A percentile compares a stretch with the other conserved stretches of the same genome.
phyloP scores from a whole-genome alignment of 2,888 invertebrate species.

The Leucophenga montana region DNA sequence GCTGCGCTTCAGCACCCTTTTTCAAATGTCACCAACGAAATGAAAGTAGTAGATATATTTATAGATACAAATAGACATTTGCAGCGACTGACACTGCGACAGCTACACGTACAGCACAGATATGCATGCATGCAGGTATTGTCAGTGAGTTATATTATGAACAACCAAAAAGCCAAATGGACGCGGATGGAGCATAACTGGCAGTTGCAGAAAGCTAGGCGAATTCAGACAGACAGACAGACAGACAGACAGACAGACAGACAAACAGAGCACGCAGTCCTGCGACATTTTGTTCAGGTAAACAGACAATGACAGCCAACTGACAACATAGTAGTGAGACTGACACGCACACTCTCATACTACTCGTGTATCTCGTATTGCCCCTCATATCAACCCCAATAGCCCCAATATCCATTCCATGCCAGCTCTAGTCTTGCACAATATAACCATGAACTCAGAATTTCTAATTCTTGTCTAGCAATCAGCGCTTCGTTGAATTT shows the following conservation, averaged over 20 bases:
- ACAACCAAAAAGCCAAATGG: neutral
- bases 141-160: too few relatives aligned
- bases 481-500: too few relatives aligned
- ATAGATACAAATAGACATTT: constrained; percentile 5
- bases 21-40: constrained; percentile 3
- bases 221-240: too few relatives aligned
- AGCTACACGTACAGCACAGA: constrained; percentile 7
- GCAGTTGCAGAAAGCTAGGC: neutral
- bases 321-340: constrained; percentile 21
- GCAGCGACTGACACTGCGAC: neutral
- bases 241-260: neutral
- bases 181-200: neutral
- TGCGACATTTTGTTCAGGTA: neutral
- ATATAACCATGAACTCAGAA: neutral
- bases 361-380: too few relatives aligned
- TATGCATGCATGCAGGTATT: constrained; percentile 18
- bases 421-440: neutral
- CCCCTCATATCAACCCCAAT: too few relatives aligned
- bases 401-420: neutral
- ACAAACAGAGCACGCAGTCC: neutral
- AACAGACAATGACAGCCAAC: constrained; percentile 19
- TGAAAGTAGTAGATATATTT: neutral
- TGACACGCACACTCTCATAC: constrained; percentile 5
- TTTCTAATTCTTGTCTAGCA: neutral
- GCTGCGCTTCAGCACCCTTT: constrained; percentile 50